A percentile compares a stretch with the other conserved stretches of the same genome.
Evolutionary conservation across 2,113 vertebrate genomes (phyloP).

Genomic region (Calyptomena viridis): DNA sequence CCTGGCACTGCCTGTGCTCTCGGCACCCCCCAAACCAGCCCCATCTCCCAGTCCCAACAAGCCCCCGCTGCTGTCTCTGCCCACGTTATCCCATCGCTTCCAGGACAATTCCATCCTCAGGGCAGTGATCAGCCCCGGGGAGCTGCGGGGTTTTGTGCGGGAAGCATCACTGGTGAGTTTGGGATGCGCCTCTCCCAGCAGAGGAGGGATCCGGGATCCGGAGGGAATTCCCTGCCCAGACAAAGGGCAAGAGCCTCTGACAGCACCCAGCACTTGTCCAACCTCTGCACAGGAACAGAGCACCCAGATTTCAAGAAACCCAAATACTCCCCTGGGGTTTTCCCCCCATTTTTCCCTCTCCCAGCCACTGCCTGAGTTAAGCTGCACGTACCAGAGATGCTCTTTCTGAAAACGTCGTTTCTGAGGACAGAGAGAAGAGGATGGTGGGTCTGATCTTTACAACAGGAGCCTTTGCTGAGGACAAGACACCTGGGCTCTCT

Average conservation of each 20-base stretch:
- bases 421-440: not conserved
- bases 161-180: not conserved
- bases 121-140: not conserved
- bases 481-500: not conserved
- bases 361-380: not conserved
- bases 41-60: not conserved
- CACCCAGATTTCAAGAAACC: not conserved
- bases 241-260: not conserved
- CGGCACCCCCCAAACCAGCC: not conserved
- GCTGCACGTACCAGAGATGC: not conserved
- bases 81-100: not conserved
- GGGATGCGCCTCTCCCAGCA: not conserved
- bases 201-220: rapidly evolving
- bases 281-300: not conserved
- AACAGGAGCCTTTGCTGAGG: not conserved
- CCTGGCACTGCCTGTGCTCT: not conserved
- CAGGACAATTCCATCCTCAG: not conserved
- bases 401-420: not conserved
- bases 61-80: not conserved
- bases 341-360: too few relatives aligned
- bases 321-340: not conserved
- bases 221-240: not conserved
- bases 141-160: not conserved
- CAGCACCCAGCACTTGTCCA: not conserved
- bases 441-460: not conserved